Conservation (phyloP, 1,140 invertebrate species). For the Sinonovacula constricta region DNA sequence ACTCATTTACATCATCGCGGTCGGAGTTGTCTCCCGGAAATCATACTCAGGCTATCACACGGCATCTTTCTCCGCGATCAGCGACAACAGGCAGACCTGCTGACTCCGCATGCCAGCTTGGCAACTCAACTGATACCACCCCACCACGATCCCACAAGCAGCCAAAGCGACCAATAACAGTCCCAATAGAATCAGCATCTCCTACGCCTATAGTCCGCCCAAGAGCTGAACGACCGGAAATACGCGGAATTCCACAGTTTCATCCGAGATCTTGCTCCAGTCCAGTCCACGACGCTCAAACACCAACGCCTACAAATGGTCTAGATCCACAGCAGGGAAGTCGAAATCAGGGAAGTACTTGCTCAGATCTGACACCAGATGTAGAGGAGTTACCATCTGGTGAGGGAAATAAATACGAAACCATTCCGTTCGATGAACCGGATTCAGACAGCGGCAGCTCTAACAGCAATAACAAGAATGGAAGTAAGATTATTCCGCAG, state of each 20-base stretch:
- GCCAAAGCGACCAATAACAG: constrained; percentile 39
- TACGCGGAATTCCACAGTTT: constrained; percentile 18
- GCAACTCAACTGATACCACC: neutral
- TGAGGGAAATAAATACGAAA: neutral
- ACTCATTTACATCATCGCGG: constrained; percentile 23
- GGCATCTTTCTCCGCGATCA: constrained; percentile 31
- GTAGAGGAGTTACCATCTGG: neutral
- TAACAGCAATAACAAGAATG: too few species aligned
- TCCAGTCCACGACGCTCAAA: neutral
- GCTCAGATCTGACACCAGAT: neutral
- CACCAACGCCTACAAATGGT: neutral
- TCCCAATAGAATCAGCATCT: constrained; percentile 43
- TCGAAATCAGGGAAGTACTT: too few species aligned
- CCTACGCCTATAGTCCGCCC: constrained; percentile 43
- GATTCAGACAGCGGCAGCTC: neutral
- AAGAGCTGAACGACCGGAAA: constrained; percentile 36
- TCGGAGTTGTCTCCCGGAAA: neutral
- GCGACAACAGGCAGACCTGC: constrained; percentile 7
- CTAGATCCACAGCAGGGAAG: neutral
- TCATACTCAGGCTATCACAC: too few species aligned
- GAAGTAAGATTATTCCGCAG: too few species aligned
- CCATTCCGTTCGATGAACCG: too few species aligned
- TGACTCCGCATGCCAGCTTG: constrained; percentile 8
- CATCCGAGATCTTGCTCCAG: constrained; percentile 40
- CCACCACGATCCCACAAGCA: constrained; percentile 27